phyloP scores from a whole-genome alignment of 2,888 invertebrate species.

The Meiosimyza platycephala region DNA sequence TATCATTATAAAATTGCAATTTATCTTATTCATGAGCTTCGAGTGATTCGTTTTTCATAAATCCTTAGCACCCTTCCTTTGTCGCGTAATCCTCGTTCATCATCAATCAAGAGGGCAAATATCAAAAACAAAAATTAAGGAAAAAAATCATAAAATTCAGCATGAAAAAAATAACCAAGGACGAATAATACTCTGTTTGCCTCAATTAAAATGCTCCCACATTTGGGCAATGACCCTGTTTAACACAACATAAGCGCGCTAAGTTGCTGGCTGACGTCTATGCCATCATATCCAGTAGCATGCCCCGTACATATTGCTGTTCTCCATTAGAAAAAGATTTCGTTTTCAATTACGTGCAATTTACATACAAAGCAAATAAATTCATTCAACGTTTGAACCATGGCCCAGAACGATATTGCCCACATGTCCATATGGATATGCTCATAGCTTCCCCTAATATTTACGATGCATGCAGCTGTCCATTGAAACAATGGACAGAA shows the following conservation, averaged over 20 bases:
- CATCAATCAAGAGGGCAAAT: slow-evolving; percentile 14
- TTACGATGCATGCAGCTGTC: not conserved
- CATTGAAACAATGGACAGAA: not conserved
- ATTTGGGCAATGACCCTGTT: not conserved
- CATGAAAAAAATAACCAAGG: not conserved
- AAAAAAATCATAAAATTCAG: not conserved
- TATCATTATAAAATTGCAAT: slow-evolving; percentile 4
- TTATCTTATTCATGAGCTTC: slow-evolving; percentile 11
- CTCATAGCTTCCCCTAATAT: no score
- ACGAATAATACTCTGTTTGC: not conserved
- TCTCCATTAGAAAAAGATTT: slow-evolving; percentile 16
- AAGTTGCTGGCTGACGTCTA: not conserved
- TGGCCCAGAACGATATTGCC: not conserved
- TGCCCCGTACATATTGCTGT: not conserved
- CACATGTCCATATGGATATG: not conserved
- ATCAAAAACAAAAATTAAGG: not conserved
- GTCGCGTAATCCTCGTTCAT: not conserved
- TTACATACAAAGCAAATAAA: slow-evolving; percentile 23
- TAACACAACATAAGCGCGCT: not conserved
- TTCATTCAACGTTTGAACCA: slow-evolving; percentile 1
- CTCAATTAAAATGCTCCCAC: not conserved
- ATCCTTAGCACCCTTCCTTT: not conserved
- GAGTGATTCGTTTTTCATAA: slow-evolving; percentile 8
- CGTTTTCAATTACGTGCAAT: slow-evolving; percentile 28
- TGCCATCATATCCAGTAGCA: not conserved